phyloP scores from a whole-genome alignment of 2,113 vertebrate genomes.

The Leucopsar rothschildi region DNA sequence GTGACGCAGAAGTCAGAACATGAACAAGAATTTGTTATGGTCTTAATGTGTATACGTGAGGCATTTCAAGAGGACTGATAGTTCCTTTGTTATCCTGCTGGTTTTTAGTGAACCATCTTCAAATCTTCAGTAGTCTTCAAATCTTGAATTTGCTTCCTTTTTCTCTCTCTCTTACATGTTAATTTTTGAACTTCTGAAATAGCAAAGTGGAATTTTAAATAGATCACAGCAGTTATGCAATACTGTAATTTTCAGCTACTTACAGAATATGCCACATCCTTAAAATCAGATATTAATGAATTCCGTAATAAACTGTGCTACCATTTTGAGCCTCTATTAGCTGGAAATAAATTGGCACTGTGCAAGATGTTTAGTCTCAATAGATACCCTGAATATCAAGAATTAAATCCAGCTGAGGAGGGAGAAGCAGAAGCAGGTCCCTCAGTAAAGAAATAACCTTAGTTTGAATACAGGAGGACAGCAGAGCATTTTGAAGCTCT shows the following conservation, averaged over 20 bases:
- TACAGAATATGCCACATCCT: not conserved
- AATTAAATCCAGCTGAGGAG: not conserved
- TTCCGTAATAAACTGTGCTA: not conserved
- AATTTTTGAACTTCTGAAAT: not conserved
- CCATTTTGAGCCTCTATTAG: not conserved
- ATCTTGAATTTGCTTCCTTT: not conserved
- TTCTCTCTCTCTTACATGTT: not conserved
- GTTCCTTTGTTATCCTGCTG: not conserved
- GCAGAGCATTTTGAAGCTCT: not conserved
- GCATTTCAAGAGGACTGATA: not conserved
- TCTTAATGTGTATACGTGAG: not conserved
- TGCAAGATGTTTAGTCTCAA: not conserved
- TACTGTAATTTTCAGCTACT: not conserved
- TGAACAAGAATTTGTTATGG: not conserved
- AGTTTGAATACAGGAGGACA: not conserved
- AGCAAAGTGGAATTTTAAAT: conserved; percentile 14
- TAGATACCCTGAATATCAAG: not conserved
- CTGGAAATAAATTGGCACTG: not conserved
- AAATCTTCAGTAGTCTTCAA: not conserved
- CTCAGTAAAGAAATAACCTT: not conserved
- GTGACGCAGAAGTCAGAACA: not conserved
- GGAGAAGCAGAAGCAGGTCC: not conserved
- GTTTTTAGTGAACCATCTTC: not conserved
- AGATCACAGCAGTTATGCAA: conserved; percentile 17
- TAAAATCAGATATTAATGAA: conserved; percentile 47